phyloP scores from a whole-genome alignment of 2,797 vertebrate genomes.

The Glyptemys insculpta region DNA sequence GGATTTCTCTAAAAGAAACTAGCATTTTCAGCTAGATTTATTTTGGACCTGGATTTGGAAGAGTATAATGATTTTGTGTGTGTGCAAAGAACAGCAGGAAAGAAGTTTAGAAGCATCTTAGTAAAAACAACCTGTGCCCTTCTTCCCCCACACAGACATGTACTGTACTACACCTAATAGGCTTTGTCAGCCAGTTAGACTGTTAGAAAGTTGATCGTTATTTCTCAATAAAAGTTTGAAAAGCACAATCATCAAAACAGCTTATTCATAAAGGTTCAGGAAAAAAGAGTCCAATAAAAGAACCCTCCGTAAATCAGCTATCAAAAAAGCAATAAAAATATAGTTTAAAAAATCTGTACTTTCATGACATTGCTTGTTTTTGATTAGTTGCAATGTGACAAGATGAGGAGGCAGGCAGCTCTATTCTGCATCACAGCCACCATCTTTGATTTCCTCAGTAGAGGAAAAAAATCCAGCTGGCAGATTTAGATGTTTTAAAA shows the following conservation, averaged over 20 bases:
- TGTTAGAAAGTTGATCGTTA: slow-evolving; percentile 2
- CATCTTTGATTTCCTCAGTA: background rate
- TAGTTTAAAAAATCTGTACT: slow-evolving; percentile 52
- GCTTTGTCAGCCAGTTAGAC: background rate
- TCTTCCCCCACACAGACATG: background rate
- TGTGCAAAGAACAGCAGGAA: background rate
- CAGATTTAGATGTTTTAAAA: slow-evolving; percentile 26
- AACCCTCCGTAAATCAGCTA: slow-evolving; percentile 20
- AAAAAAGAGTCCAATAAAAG: slow-evolving; percentile 33
- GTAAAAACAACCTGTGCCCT: background rate
- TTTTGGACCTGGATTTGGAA: slow-evolving; percentile 3
- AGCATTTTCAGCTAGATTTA: background rate
- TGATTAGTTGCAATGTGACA: slow-evolving; percentile 31
- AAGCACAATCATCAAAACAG: slow-evolving; percentile 10
- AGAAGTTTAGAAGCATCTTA: background rate
- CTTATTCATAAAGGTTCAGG: slow-evolving; percentile 19
- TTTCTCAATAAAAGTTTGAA: slow-evolving; percentile 42
- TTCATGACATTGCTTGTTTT: background rate
- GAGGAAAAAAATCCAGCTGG: background rate
- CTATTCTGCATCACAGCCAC: background rate
- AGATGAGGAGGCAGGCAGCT: background rate
- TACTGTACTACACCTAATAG: background rate
- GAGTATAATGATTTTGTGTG: background rate
- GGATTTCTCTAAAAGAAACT: background rate
- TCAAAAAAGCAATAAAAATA: slow-evolving; percentile 55